Percentiles rank a stretch among this genome's conserved stretches.
phyloP scores from a whole-genome alignment of 2,888 invertebrate genomes.

The Hermaeophaga mercurialis region DNA sequence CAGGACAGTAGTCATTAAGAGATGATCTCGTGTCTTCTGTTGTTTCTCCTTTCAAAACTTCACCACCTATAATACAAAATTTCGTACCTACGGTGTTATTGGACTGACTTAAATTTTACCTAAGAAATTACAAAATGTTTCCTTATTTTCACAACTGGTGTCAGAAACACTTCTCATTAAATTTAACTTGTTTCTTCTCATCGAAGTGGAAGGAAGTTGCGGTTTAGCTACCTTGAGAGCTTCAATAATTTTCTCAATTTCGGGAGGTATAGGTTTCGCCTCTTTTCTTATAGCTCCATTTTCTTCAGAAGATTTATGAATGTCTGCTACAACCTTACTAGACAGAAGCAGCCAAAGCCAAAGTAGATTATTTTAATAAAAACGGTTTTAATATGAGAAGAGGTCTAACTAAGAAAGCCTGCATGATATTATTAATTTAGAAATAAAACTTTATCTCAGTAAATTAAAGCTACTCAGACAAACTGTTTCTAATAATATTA shows the following conservation, averaged over 20 bases:
- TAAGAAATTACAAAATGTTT: constrained; percentile 30
- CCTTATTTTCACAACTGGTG: constrained; percentile 30
- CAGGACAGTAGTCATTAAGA: background rate
- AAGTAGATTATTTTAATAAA: too few relatives aligned
- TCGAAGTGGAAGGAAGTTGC: constrained; percentile 11
- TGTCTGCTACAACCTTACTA: constrained; percentile 41
- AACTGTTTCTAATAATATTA: background rate
- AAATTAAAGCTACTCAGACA: background rate
- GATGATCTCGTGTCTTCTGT: constrained; percentile 8
- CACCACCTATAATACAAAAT: background rate
- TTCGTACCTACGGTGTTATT: background rate
- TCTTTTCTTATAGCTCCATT: constrained; percentile 14
- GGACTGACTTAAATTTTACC: constrained; percentile 6
- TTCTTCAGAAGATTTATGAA: constrained; percentile 29
- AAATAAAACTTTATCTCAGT: too few relatives aligned
- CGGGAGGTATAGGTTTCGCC: constrained; percentile 29
- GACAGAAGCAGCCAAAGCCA: constrained; percentile 27
- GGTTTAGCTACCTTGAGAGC: constrained; percentile 36
- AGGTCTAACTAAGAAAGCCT: too few relatives aligned
- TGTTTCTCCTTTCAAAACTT: background rate
- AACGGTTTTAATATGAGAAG: too few relatives aligned
- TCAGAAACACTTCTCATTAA: constrained; percentile 27
- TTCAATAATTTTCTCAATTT: constrained; percentile 39
- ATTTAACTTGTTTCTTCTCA: constrained; percentile 26
- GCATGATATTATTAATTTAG: too few relatives aligned